These are phyloP conservation scores for Timandra comae DNA, from an alignment of 2,888 invertebrate genomes.

Conservation along the genomic window DNA sequence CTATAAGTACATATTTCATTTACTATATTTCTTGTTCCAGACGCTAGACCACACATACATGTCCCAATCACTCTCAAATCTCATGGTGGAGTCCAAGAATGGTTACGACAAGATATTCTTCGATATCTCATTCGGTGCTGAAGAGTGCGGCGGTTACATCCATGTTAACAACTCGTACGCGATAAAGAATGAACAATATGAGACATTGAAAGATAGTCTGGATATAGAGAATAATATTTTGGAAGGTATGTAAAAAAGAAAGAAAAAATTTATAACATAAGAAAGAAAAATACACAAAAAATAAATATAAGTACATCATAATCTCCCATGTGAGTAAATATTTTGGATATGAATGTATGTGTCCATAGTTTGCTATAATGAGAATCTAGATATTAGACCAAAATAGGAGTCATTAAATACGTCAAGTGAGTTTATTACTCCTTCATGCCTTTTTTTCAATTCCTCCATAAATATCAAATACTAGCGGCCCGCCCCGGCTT, in stretches of 20 bases:
- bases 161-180: conserved; percentile 23
- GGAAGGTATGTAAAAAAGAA: conserved; percentile 35
- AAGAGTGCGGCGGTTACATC: conserved; percentile 39
- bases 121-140: conserved; percentile 38
- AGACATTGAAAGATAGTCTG: conserved; percentile 43
- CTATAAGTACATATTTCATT: too few species aligned
- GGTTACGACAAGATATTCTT: conserved; percentile 61
- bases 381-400: background rate
- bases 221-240: conserved; percentile 49
- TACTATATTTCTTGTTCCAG: too few species aligned
- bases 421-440: too few species aligned
- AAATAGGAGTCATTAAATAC: too few species aligned
- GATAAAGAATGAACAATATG: conserved; percentile 50
- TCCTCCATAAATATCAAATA: too few species aligned
- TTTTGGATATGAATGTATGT: too few species aligned
- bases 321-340: too few species aligned
- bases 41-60: conserved; percentile 58
- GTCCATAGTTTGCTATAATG: conserved; percentile 1
- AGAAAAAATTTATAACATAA: background rate
- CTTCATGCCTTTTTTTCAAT: too few species aligned
- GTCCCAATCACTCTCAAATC: conserved; percentile 52
- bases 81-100: conserved; percentile 39
- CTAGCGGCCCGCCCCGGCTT: too few species aligned
- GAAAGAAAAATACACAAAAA: conserved; percentile 10
- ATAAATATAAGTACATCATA: too few species aligned